Evolutionary conservation across 2,113 vertebrate genomes (phyloP).

Genomic region (Caloenas nicobarica): DNA sequence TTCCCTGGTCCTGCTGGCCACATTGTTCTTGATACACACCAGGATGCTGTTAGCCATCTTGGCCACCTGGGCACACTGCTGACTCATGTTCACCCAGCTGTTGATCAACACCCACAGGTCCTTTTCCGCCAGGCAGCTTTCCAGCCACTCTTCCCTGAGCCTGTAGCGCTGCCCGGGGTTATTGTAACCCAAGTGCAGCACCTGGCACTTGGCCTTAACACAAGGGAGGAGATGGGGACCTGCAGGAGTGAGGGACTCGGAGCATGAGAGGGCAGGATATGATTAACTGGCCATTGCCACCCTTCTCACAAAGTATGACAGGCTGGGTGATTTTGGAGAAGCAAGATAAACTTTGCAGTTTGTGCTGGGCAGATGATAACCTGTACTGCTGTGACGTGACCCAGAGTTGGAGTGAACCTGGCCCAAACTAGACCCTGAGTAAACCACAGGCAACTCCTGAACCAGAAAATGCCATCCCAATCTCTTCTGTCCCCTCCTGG

Average conservation of each 20-base stretch:
- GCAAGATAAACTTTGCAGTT: background rate
- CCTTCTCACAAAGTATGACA: background rate
- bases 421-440: background rate
- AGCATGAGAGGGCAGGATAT: rapidly evolving
- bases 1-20: no score
- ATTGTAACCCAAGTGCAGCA: no score
- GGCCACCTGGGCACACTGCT: no score
- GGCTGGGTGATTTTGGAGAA: background rate
- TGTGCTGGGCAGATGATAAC: background rate
- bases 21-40: no score
- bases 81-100: no score
- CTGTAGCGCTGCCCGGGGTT: no score
- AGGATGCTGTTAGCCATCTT: no score
- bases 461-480: background rate
- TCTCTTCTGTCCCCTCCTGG: background rate
- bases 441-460: background rate
- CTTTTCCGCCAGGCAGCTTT: no score
- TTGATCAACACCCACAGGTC: no score
- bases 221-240: background rate
- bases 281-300: background rate
- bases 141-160: no score
- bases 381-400: background rate
- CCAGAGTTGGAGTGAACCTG: background rate
- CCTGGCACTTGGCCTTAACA: background rate
- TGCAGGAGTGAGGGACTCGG: background rate